phyloP scores from a whole-genome alignment of 2,888 invertebrate species.

The Mylabris sibirica region DNA sequence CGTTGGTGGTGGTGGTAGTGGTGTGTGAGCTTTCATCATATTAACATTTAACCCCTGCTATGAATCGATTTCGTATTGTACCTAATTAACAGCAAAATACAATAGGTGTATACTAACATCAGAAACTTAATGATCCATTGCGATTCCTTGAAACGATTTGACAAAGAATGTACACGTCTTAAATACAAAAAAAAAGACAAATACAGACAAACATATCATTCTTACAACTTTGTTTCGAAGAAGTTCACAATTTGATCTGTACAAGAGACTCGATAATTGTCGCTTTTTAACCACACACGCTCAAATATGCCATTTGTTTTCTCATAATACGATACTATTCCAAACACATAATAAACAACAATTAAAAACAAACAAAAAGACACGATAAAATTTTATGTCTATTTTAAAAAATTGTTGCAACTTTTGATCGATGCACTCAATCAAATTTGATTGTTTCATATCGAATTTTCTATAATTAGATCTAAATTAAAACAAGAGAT shows the following conservation, averaged over 20 bases:
- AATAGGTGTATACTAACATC: constrained; percentile 39
- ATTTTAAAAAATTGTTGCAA: background rate
- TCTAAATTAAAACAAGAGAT: background rate
- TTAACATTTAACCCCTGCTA: constrained; percentile 31
- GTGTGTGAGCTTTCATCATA: constrained; percentile 31
- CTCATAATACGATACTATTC: constrained; percentile 25
- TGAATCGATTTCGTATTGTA: constrained; percentile 34
- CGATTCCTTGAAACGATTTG: constrained; percentile 50
- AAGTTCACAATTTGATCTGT: constrained; percentile 37
- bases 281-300: constrained; percentile 44
- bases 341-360: constrained; percentile 1
- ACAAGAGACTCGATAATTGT: constrained; percentile 39
- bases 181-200: constrained; percentile 35
- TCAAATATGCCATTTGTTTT: constrained; percentile 44
- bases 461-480: background rate
- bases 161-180: constrained; percentile 40
- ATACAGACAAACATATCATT: constrained; percentile 30
- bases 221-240: constrained; percentile 42
- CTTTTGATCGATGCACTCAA: background rate
- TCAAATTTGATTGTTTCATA: background rate
- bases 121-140: constrained; percentile 46
- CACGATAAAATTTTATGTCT: background rate
- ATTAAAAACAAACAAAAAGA: background rate
- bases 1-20: constrained; percentile 12
- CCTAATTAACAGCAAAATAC: constrained; percentile 48